These are phyloP conservation scores for Elysia crispata DNA, from an alignment of 2,888 invertebrate species.

Conservation along the genomic window DNA sequence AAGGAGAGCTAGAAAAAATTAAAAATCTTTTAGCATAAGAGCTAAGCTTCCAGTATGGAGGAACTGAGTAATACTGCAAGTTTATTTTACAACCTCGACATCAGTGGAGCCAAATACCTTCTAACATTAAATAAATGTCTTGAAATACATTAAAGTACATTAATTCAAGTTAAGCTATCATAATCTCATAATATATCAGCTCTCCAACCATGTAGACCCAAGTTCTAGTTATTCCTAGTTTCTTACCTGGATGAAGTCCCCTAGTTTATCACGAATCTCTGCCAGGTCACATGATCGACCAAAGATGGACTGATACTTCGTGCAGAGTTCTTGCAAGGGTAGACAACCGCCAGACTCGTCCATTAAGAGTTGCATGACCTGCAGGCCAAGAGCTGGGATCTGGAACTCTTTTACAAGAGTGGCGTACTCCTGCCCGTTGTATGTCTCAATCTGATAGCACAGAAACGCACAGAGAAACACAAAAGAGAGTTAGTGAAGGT, in stretches of 20 bases:
- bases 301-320: conserved; percentile 67
- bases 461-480: neutral
- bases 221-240: neutral
- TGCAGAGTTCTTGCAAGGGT: conserved; percentile 68
- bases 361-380: conserved; percentile 82
- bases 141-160: too few species aligned
- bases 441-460: conserved; percentile 79
- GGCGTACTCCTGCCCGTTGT: conserved; percentile 75
- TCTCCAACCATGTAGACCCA: too few species aligned
- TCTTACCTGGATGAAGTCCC: conserved; percentile 70
- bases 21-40: too few species aligned
- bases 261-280: conserved; percentile 66
- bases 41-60: neutral
- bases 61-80: neutral
- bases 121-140: too few species aligned
- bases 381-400: conserved; percentile 79
- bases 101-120: too few species aligned
- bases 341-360: conserved; percentile 80
- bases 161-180: too few species aligned
- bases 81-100: too few species aligned
- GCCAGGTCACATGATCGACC: conserved; percentile 62
- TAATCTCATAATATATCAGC: too few species aligned
- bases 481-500: too few species aligned
- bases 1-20: too few species aligned
- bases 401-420: conserved; percentile 80